These are phyloP conservation scores for Oreotrochilus melanogaster DNA, from an alignment of 2,113 vertebrate genomes.

Conservation along the genomic window DNA sequence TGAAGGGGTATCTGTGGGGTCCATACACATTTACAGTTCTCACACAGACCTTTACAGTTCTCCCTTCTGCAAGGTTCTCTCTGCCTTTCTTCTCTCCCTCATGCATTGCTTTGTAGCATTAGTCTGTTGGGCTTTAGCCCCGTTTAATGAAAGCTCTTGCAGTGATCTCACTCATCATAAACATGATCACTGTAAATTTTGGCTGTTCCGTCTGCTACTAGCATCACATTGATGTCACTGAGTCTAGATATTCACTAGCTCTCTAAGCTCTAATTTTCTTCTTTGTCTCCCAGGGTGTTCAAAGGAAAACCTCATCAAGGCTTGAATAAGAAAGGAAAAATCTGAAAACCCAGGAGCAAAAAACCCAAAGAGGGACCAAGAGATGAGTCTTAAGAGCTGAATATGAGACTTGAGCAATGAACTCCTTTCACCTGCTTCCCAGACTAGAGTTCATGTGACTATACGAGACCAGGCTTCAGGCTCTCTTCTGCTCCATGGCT, in stretches of 20 bases:
- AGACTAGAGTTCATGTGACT: not conserved
- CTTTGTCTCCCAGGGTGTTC: accelerated
- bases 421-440: not conserved
- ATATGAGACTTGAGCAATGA: not conserved
- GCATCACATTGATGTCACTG: not conserved
- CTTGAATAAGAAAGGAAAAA: not conserved
- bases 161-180: not conserved
- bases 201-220: not conserved
- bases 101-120: not conserved
- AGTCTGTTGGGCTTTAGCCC: not conserved
- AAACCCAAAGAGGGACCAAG: not conserved
- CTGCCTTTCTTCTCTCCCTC: not conserved
- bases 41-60: not conserved
- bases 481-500: not conserved
- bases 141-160: not conserved
- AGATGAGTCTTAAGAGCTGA: not conserved
- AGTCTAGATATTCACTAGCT: not conserved
- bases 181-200: not conserved
- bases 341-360: not conserved
- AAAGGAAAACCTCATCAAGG: not conserved
- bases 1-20: not conserved
- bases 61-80: not conserved
- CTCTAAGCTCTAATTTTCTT: not conserved
- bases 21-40: not conserved
- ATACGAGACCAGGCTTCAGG: accelerated